A percentile compares a stretch with the other conserved stretches of the same genome.
These are phyloP conservation scores for Meteorus colon DNA, from an alignment of 2,888 invertebrate species.

Conservation along the genomic window DNA sequence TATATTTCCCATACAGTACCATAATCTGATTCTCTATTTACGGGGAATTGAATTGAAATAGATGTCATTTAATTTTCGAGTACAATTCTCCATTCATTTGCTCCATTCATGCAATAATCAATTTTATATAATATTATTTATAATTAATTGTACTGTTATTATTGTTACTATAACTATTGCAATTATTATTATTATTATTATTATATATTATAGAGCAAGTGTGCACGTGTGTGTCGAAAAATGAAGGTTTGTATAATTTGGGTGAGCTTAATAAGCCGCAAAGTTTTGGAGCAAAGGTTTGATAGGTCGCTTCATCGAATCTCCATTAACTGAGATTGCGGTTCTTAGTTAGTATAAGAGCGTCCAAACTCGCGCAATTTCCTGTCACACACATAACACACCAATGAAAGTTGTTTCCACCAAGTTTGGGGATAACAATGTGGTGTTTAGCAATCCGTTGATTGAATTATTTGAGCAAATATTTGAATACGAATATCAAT, in stretches of 20 bases:
- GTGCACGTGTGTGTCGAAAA: background rate
- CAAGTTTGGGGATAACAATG: background rate
- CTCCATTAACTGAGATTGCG: conserved; percentile 6
- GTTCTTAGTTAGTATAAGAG: background rate
- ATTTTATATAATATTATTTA: no score
- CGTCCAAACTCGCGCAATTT: background rate
- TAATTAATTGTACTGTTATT: no score
- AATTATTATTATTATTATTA: background rate
- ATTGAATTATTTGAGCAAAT: background rate
- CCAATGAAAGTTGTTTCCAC: background rate
- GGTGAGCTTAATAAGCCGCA: background rate
- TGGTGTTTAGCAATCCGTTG: background rate
- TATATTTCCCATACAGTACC: no score
- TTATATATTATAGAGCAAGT: background rate
- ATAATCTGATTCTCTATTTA: no score
- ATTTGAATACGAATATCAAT: background rate
- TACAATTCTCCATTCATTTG: no score
- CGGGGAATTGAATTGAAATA: no score
- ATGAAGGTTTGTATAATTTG: background rate
- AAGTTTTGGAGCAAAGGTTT: background rate
- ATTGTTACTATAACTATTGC: no score
- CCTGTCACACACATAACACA: background rate
- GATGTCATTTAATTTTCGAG: no score
- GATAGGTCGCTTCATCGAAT: conserved; percentile 4
- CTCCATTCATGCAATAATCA: no score